These are phyloP conservation scores for Oedothorax gibbosus DNA, from an alignment of 1,140 invertebrate species.

Conservation along the genomic window DNA sequence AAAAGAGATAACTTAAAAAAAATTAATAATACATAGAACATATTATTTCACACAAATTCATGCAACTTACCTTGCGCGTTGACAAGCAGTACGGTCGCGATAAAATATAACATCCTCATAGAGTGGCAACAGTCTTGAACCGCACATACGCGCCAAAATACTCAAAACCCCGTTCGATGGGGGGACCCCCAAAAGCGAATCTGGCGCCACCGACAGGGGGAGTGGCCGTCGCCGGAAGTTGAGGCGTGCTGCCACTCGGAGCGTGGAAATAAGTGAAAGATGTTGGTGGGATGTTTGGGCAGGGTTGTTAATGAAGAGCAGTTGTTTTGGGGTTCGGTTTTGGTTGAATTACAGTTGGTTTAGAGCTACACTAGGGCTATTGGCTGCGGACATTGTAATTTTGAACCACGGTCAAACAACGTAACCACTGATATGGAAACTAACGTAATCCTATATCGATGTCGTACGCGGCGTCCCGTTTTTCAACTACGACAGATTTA, in stretches of 20 bases:
- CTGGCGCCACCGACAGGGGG: conserved; percentile 38
- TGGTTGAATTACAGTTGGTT: too few species aligned
- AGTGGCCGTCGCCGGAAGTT: not conserved
- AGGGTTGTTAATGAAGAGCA: too few species aligned
- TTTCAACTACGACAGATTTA: too few species aligned
- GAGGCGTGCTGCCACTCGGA: not conserved
- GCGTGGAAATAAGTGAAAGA: not conserved
- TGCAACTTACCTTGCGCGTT: conserved; percentile 19
- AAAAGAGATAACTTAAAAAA: not conserved
- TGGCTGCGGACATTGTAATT: too few species aligned
- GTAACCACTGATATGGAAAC: too few species aligned
- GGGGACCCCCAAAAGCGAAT: conserved; percentile 23
- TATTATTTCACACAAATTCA: not conserved
- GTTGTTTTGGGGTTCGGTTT: not conserved
- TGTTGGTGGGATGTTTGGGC: not conserved
- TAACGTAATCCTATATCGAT: too few species aligned
- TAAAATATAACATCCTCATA: conserved; percentile 32
- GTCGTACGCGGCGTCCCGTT: too few species aligned
- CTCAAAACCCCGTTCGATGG: conserved; percentile 19
- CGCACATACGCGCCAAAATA: not conserved
- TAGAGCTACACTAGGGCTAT: too few species aligned
- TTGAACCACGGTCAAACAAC: too few species aligned
- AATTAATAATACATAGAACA: not conserved
- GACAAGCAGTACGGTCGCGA: not conserved
- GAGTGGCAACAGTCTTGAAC: conserved; percentile 4